Percentiles rank a stretch among this genome's conserved stretches.
Conservation (phyloP, 2,797 vertebrate species). For the Poecilia wingei region DNA sequence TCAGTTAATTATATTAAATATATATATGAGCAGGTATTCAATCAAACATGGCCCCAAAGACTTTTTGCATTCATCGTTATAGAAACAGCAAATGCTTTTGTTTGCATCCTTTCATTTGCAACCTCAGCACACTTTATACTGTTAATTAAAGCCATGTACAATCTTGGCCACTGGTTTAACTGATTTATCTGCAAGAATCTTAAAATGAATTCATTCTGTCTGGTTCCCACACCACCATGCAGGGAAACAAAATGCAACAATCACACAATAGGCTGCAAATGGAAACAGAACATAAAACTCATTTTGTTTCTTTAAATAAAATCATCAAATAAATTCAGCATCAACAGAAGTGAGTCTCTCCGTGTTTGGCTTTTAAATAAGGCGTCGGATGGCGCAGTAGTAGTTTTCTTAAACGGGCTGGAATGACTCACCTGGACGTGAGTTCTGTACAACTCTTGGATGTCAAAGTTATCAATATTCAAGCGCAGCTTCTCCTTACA, state of each 20-base stretch:
- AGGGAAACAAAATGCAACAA: neutral
- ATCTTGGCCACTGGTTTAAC: neutral
- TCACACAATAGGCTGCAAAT: neutral
- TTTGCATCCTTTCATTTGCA: neutral
- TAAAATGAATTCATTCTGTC: neutral
- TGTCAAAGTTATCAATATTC: slow-evolving; percentile 96
- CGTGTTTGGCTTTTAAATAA: neutral
- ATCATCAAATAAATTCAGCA: neutral
- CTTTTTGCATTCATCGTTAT: neutral
- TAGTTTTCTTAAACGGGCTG: neutral
- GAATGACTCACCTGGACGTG: slow-evolving; percentile 89
- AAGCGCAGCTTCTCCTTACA: slow-evolving; percentile 96
- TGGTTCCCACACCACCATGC: neutral
- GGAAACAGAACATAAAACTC: neutral
- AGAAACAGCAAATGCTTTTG: neutral
- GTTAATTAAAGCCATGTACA: neutral
- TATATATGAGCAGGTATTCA: neutral
- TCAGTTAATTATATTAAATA: neutral
- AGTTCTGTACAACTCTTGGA: slow-evolving; percentile 95
- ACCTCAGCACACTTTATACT: neutral
- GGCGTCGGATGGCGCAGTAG: neutral
- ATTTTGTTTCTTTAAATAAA: neutral
- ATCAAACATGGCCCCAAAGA: neutral
- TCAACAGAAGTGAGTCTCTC: neutral
- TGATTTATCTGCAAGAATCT: neutral